Conservation (phyloP, 2,888 invertebrate genomes). For the Himalopsyche tibetana region DNA sequence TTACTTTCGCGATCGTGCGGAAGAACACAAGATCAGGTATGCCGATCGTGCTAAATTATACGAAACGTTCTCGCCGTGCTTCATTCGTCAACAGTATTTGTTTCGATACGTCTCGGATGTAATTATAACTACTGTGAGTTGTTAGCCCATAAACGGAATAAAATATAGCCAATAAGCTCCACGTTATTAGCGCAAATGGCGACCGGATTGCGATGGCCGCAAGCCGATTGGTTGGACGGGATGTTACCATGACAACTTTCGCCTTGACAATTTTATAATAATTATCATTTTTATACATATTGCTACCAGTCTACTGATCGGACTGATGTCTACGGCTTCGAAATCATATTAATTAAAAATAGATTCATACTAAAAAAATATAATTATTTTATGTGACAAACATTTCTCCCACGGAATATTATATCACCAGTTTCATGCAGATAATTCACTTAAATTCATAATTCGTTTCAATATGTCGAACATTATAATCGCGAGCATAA, state of each 20-base stretch:
- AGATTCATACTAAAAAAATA: background rate
- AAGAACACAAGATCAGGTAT: no score
- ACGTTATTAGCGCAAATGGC: conserved; percentile 56
- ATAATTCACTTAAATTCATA: no score
- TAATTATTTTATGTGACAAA: no score
- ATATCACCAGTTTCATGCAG: no score
- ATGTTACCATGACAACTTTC: conserved; percentile 51
- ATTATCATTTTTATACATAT: conserved; percentile 45
- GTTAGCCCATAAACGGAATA: conserved; percentile 53
- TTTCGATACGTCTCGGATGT: background rate
- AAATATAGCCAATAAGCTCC: conserved; percentile 59
- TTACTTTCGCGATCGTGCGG: no score
- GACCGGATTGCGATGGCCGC: conserved; percentile 47
- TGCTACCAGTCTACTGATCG: background rate
- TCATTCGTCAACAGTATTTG: conserved; percentile 6
- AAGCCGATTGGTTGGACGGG: conserved; percentile 53
- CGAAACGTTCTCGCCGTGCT: background rate
- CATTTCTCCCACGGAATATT: no score
- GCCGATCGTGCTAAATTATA: no score
- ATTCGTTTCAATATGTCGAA: no score
- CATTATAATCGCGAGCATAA: no score
- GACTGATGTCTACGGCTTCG: background rate
- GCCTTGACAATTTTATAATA: conserved; percentile 40
- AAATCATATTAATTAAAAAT: background rate
- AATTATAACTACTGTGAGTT: background rate